Conservation (phyloP, 2,797 vertebrate species). For the Argya squamiceps region DNA sequence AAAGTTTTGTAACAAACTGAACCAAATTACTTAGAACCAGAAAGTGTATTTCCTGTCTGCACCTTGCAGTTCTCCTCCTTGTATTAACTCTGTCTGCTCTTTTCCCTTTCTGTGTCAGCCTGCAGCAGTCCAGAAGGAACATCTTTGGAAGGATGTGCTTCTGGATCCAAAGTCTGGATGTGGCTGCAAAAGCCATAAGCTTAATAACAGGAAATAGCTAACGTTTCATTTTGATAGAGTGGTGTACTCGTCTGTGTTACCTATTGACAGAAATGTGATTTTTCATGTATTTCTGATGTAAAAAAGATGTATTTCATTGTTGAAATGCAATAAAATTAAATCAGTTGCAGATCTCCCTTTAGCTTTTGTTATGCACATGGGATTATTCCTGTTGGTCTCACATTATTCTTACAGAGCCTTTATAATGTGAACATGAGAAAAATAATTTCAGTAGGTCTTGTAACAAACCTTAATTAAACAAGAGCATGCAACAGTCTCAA, state of each 20-base stretch:
- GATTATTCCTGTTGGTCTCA: background rate
- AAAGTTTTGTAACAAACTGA: background rate
- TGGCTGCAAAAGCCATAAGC: background rate
- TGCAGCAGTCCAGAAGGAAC: background rate
- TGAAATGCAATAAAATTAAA: background rate
- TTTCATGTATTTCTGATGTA: background rate
- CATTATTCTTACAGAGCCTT: background rate
- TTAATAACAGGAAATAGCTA: background rate
- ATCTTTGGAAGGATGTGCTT: background rate
- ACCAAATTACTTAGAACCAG: background rate
- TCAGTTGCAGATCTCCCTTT: background rate
- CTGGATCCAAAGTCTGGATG: background rate
- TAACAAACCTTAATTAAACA: background rate
- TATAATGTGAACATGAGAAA: background rate
- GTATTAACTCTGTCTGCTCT: background rate
- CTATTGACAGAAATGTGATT: background rate
- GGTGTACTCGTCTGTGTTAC: background rate
- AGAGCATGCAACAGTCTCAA: background rate
- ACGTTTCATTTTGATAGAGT: background rate
- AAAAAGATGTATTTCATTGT: background rate
- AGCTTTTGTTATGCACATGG: background rate
- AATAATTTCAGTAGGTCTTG: background rate
- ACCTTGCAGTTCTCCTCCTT: background rate
- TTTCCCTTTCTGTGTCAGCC: background rate
- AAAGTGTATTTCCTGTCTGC: background rate